Evolutionary conservation across 1,140 invertebrate species (phyloP), one percentile per base, ranked within the genome.

Genomic region (Ruditapes philippinarum): DNA sequence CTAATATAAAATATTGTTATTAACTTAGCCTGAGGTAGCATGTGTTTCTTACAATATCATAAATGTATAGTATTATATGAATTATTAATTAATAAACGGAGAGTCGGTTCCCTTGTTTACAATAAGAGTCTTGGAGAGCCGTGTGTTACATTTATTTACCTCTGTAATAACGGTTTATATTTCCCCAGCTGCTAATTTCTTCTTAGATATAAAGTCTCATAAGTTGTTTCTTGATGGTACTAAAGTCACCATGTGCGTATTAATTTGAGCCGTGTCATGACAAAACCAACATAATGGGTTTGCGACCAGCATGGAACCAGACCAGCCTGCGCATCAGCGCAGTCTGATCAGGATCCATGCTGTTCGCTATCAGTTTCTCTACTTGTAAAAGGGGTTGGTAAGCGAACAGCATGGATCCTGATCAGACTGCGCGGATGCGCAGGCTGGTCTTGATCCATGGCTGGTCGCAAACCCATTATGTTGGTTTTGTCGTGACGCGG

Each of bases 101-200:
- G 57, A 28, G 57, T 9, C 28, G 22, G 57, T n/a, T 62, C 57
- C 57, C 57, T 4, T 62, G 57, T 62, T 62, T 62, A 62, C 28
- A n/a, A 62, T 62, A 62, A n/a, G n/a, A 62, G 1, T 62, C 57
- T 28, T 62, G 2, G 25, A 14, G 14, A 14, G 42, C 5, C 5
- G 42, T 45, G 42, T 45, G 14, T 7, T 45, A 12, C 54, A 12
- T n/a, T 57, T n/a, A 11, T 65, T 33, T n/a, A n/a, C n/a, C 25
- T 4, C 22, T 33, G 36, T 28, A 70, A 70, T 70, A 40, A 38
- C 14, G 7, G 36, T 19, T 38, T 38, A 70, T 40, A 70, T 70
- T 33, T 38, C 65, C 65, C 65, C 28, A 28, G 65, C 65, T 9
- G 33, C 65, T 70, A 70, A 70, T 70, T 70, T 70, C 65, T 70